phyloP scores from a whole-genome alignment of 2,797 vertebrate genomes.

The Acipenser oxyrinchus region DNA sequence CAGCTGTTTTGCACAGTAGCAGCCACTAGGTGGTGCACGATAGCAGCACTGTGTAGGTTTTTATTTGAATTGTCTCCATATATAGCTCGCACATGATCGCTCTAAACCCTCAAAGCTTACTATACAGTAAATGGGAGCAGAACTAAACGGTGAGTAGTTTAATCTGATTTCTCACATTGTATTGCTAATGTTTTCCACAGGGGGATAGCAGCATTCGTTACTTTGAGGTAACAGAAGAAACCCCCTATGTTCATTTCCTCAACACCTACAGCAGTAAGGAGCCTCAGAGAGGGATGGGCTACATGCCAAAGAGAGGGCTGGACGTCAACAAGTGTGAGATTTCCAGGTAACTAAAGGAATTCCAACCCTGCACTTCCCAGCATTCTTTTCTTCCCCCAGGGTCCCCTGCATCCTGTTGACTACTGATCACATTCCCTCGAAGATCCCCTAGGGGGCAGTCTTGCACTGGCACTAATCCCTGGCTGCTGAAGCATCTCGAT shows the following conservation, averaged over 20 bases:
- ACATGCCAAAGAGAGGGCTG: slow-evolving; percentile 92
- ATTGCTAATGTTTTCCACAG: slow-evolving; percentile 40
- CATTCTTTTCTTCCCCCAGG: too few relatives aligned
- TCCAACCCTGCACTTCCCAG: neutral
- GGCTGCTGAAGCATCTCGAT: too few relatives aligned
- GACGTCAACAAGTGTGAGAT: slow-evolving; percentile 98
- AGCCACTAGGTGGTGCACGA: too few relatives aligned
- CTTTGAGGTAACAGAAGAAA: slow-evolving; percentile 92
- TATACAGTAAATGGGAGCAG: too few relatives aligned
- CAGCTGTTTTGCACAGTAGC: too few relatives aligned
- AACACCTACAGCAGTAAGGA: slow-evolving; percentile 88
- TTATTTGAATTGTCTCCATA: too few relatives aligned
- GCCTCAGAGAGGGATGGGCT: slow-evolving; percentile 96
- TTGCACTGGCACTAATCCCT: neutral
- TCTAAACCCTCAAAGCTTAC: too few relatives aligned
- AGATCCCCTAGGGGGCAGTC: neutral
- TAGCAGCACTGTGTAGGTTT: too few relatives aligned
- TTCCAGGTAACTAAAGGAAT: slow-evolving; percentile 63
- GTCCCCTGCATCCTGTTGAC: neutral
- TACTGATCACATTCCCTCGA: neutral
- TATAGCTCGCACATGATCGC: too few relatives aligned
- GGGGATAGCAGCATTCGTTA: slow-evolving; percentile 98
- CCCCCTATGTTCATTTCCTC: slow-evolving; percentile 92
- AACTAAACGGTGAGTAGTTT: too few relatives aligned
- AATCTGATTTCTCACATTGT: too few relatives aligned